Evolutionary conservation across 2,888 invertebrate genomes (phyloP).

Genomic region (Tromatobia lineatoria): DNA sequence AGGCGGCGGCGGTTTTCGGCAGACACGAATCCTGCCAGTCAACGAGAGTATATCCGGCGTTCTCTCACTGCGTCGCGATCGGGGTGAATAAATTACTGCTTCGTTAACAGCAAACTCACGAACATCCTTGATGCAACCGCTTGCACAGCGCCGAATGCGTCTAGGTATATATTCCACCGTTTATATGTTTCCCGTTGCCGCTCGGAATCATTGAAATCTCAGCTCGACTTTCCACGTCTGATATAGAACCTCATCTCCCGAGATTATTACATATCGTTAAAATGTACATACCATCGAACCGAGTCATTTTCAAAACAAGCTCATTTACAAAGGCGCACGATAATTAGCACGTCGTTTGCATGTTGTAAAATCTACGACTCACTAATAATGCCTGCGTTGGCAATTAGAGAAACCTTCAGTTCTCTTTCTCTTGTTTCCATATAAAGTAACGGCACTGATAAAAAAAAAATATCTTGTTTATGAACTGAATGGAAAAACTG

Average conservation of each 20-base stretch:
- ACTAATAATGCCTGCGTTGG: conserved; percentile 36
- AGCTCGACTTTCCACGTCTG: conserved; percentile 21
- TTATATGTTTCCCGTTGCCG: conserved; percentile 19
- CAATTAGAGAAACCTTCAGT: conserved; percentile 49
- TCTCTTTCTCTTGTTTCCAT: conserved; percentile 31
- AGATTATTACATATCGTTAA: conserved; percentile 35
- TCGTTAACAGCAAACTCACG: conserved; percentile 52
- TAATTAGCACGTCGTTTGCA: conserved; percentile 66
- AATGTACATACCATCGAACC: conserved; percentile 29
- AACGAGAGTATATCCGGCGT: conserved; percentile 8
- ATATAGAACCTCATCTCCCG: conserved; percentile 25
- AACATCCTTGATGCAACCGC: conserved; percentile 1
- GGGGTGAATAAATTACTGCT: conserved; percentile 67
- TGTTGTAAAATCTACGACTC: conserved; percentile 49
- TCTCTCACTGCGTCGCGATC: conserved; percentile 44
- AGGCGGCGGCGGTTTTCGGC: conserved; percentile 60
- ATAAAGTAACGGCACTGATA: conserved; percentile 15
- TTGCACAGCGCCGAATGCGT: conserved; percentile 32
- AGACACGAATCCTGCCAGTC: conserved; percentile 58
- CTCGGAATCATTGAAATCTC: conserved; percentile 52
- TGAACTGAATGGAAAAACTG: conserved; percentile 45
- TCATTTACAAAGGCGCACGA: conserved; percentile 45
- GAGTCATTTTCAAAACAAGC: conserved; percentile 45
- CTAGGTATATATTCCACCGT: conserved; percentile 34
- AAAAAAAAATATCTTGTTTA: not conserved